Base-by-base conservation (phyloP, 2,888 invertebrate genomes). In the Coelinius sp. region DNA sequence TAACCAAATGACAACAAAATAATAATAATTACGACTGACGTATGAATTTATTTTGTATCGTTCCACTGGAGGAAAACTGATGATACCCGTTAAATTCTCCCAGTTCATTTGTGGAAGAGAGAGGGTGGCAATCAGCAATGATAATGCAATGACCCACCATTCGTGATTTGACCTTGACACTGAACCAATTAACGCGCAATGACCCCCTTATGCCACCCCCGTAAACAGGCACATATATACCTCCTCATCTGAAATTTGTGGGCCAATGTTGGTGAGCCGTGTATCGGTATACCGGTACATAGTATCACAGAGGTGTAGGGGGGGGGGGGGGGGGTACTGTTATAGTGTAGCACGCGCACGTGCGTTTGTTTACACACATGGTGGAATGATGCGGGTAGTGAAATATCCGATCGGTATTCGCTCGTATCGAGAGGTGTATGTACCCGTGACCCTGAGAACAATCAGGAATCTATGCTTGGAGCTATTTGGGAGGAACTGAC, bases 111-210 rank as follows among this genome's bases (percentile, higher is more conserved):
- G 17, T 14, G 8, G 3, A 14, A 17, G 8, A 7, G 35, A 20
- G 46, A n/a, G n/a, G n/a, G n/a, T n/a, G n/a, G 17, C 17, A 10
- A 7, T 46, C n/a, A 7, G 7, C n/a, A 46, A 22, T 22, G 25
- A 84, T 86, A 86, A 87, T 86, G 83, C 83, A 82, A 86, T 86
- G 85, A 86, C 78, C 77, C 78, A 79, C 80, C 80, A 75, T 44
- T 78, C 78, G 83, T 81, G 83, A 82, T 85, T 84, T 81, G 85
- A 84, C 87, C 87, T 86, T 87, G 87, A 87, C 86, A 87, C 81
- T 86, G 86, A 79, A 86, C 83, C 86, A 86, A 87, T 87, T 87
- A 87, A 82, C 84, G 85, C 81, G 77, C 84, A 80, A 83, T 80
- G 84, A 86, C 85, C 85, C 83, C 82, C 82, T 41, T 49, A 78